A percentile compares a stretch with the other conserved stretches of the same genome.
Evolutionary conservation across 2,888 invertebrate genomes (phyloP).

Genomic region (Xanthia icteritia): DNA sequence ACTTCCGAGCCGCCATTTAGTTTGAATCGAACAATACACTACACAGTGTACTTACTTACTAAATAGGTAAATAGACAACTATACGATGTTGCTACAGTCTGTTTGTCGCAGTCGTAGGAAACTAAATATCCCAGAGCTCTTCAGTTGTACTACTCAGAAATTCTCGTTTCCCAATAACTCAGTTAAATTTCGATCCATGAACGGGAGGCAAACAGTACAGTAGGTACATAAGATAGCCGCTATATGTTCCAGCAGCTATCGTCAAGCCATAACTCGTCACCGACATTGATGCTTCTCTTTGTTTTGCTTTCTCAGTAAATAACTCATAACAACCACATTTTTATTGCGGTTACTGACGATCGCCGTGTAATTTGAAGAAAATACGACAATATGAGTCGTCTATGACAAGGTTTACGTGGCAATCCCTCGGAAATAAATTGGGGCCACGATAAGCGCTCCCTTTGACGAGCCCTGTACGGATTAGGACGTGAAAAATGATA

Average conservation of each 20-base stretch:
- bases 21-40: no score
- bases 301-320: conserved; percentile 41
- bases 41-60: neutral
- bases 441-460: conserved; percentile 88
- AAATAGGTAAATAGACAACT: neutral
- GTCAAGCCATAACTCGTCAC: conserved; percentile 1
- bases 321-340: conserved; percentile 34
- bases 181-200: neutral
- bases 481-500: conserved; percentile 89
- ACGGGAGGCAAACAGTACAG: neutral
- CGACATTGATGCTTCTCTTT: conserved; percentile 16
- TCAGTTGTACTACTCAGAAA: neutral
- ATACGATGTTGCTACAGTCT: neutral
- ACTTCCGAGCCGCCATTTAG: no score
- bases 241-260: neutral
- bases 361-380: conserved; percentile 49
- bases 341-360: conserved; percentile 32
- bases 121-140: conserved; percentile 2
- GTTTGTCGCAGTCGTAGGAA: neutral
- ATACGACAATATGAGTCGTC: conserved; percentile 71
- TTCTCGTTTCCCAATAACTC: neutral
- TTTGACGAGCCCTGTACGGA: conserved; percentile 89
- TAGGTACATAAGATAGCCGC: neutral
- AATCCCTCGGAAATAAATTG: conserved; percentile 88
- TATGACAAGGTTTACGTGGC: conserved; percentile 84